Evolutionary conservation across 2,113 vertebrate species (phyloP).

Genomic region (Chionis minor): DNA sequence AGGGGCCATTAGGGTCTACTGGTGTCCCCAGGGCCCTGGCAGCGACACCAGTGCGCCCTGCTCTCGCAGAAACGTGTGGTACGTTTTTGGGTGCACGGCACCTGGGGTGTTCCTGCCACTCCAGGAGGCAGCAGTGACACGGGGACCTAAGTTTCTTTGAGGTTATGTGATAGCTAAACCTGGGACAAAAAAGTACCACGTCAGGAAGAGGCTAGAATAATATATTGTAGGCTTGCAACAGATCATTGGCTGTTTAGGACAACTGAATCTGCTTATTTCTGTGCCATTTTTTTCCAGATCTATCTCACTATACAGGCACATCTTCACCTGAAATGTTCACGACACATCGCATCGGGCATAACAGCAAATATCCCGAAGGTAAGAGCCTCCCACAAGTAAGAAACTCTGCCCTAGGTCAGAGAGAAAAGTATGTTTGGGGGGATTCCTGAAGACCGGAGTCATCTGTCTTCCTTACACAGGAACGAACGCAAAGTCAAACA

Average conservation of each 20-base stretch:
- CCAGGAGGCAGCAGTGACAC: background rate
- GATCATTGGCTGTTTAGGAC: background rate
- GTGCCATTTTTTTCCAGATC: background rate
- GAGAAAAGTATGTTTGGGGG: background rate
- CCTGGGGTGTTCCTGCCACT: background rate
- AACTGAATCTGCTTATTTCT: background rate
- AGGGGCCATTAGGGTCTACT: background rate
- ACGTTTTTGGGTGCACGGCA: no score
- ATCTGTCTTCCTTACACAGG: background rate
- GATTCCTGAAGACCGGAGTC: background rate
- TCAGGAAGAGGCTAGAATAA: background rate
- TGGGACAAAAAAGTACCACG: background rate
- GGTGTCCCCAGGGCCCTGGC: background rate
- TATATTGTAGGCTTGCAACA: background rate
- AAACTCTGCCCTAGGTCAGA: background rate
- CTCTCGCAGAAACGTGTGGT: background rate
- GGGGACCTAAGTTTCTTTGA: background rate
- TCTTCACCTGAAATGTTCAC: background rate
- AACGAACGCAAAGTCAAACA: background rate
- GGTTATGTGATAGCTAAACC: background rate
- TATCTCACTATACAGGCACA: background rate
- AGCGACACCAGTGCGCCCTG: accelerated
- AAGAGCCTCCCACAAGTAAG: background rate
- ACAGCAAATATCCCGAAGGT: background rate
- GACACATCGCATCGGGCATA: background rate